Evolutionary conservation across 2,797 vertebrate species (phyloP).

Genomic region (Pseudopleuronectes americanus): DNA sequence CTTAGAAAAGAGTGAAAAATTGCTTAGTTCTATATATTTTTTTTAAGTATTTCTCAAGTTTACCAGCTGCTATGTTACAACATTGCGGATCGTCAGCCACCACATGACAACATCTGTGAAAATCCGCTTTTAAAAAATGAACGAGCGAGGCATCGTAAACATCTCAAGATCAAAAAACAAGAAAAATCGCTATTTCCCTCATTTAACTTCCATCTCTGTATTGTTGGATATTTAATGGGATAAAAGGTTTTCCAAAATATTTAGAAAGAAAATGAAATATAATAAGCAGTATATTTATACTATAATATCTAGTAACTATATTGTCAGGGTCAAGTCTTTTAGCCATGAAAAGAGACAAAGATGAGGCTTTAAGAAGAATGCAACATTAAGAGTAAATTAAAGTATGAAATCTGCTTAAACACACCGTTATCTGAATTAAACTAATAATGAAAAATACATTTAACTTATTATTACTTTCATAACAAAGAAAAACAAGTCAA

Average conservation of each 20-base stretch:
- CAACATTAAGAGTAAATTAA: neutral
- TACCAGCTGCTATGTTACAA: slow-evolving; percentile 33
- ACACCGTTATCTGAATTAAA: neutral
- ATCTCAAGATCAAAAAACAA: neutral
- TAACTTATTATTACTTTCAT: no score
- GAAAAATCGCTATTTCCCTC: no score
- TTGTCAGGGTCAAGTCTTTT: no score
- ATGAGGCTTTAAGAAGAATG: neutral
- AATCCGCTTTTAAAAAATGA: neutral
- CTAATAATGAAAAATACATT: neutral
- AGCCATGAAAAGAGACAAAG: no score
- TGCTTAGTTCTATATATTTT: slow-evolving; percentile 17
- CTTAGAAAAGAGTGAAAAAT: neutral
- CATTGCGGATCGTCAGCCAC: neutral
- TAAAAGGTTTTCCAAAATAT: no score
- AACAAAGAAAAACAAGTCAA: no score
- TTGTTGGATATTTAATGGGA: no score
- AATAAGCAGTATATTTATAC: no score
- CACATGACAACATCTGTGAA: neutral
- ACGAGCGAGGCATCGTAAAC: neutral
- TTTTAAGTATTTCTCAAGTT: slow-evolving; percentile 20
- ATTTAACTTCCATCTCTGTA: no score
- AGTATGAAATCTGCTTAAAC: neutral
- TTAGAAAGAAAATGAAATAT: no score
- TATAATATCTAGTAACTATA: no score